Percentiles rank a stretch among this genome's conserved stretches.
These are phyloP conservation scores for Drosophila kuntzei DNA, from an alignment of 2,888 invertebrate species.

Conservation along the genomic window DNA sequence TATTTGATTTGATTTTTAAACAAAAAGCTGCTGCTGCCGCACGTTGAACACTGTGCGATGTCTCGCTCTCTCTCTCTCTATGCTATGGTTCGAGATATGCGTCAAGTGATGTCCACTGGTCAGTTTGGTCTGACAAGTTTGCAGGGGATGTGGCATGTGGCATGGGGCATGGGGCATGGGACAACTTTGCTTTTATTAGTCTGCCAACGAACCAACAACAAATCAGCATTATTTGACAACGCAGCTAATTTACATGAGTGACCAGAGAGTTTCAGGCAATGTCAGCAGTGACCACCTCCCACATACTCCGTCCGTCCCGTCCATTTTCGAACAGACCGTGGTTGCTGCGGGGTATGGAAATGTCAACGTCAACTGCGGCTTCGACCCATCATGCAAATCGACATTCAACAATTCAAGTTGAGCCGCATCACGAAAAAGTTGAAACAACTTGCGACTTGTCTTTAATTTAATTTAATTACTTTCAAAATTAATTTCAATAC, in stretches of 20 bases:
- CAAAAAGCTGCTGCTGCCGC: constrained; percentile 58
- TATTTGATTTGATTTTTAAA: constrained; percentile 81
- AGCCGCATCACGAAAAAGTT: constrained; percentile 42
- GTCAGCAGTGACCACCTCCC: constrained; percentile 44
- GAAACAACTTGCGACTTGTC: constrained; percentile 63
- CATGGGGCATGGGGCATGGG: constrained; percentile 9
- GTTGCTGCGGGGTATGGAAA: constrained; percentile 29
- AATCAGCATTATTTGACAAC: constrained; percentile 82
- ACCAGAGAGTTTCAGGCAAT: constrained; percentile 48
- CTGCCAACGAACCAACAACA: constrained; percentile 75
- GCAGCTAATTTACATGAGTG: constrained; percentile 78
- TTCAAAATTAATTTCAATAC: constrained; percentile 54
- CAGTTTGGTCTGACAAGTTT: constrained; percentile 41
- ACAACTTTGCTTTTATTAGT: constrained; percentile 72
- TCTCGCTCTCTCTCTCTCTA: background rate
- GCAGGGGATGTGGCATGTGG: background rate
- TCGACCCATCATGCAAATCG: constrained; percentile 63
- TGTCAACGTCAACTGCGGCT: constrained; percentile 55
- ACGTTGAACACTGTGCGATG: constrained; percentile 20
- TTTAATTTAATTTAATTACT: constrained; percentile 75
- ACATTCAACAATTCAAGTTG: constrained; percentile 47
- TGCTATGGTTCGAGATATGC: constrained; percentile 46
- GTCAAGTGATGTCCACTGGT: constrained; percentile 51
- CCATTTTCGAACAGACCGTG: background rate
- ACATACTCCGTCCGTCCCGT: background rate